phyloP scores from a whole-genome alignment of 2,888 invertebrate genomes.

The Epinotia demarniana region DNA sequence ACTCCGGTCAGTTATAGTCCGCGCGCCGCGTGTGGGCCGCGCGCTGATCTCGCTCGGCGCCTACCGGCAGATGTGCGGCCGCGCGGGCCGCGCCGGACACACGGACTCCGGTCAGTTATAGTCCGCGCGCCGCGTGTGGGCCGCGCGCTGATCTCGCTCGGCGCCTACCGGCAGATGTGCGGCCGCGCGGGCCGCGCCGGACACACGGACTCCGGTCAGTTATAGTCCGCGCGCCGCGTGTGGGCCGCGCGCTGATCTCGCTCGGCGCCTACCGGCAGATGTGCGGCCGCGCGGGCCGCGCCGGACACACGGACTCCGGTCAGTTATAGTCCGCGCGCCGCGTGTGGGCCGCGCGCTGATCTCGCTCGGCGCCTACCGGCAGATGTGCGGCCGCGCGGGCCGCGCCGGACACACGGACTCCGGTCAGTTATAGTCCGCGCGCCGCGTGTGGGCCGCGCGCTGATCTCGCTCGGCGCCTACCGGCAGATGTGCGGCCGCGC shows the following conservation, averaged over 20 bases:
- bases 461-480: not conserved
- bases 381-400: no score
- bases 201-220: no score
- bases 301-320: slow-evolving; percentile 77
- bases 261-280: no score
- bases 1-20: slow-evolving; percentile 79
- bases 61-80: no score
- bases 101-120: not conserved
- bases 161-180: not conserved
- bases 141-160: not conserved
- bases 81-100: no score
- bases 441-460: no score
- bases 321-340: slow-evolving; percentile 47
- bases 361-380: not conserved
- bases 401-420: not conserved
- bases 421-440: no score
- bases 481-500: not conserved
- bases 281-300: not conserved
- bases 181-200: slow-evolving; percentile 1
- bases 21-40: no score
- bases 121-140: no score
- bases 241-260: no score
- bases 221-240: no score
- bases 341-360: no score
- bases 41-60: not conserved